Conservation (phyloP, 2,888 invertebrate species). For the Frankliniella fusca region DNA sequence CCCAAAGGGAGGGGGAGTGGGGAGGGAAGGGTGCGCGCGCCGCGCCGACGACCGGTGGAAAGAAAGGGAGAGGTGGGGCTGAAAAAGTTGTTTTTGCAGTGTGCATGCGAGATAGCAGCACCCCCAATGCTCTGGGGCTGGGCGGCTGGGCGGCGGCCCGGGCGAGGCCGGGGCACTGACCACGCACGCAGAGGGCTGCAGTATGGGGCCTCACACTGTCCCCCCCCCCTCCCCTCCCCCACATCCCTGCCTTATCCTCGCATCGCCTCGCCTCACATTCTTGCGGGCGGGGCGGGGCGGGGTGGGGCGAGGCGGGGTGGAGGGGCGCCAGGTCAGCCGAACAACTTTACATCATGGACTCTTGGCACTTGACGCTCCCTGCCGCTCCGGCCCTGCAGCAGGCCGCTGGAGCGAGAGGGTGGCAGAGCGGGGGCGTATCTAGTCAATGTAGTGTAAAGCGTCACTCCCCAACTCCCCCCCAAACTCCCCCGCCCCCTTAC, state of each 20-base stretch:
- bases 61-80: too few relatives aligned
- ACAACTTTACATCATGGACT: constrained; percentile 24
- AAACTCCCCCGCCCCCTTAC: neutral
- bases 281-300: too few relatives aligned
- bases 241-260: too few relatives aligned
- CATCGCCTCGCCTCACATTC: too few relatives aligned
- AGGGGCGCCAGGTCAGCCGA: neutral
- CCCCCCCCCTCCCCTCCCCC: too few relatives aligned
- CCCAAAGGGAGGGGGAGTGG: neutral
- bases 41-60: neutral
- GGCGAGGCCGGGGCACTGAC: too few relatives aligned
- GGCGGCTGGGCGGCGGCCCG: too few relatives aligned
- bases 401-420: neutral
- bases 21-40: neutral
- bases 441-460: constrained; percentile 16
- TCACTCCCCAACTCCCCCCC: neutral
- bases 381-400: neutral
- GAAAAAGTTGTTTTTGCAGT: too few relatives aligned
- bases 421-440: neutral
- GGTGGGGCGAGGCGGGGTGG: neutral
- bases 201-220: too few relatives aligned
- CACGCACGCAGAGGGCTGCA: too few relatives aligned
- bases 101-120: too few relatives aligned
- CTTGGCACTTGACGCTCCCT: constrained; percentile 13
- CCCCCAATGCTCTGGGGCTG: too few relatives aligned